These are phyloP conservation scores for rat (Rattus norvegicus) DNA, from an alignment of 2,113 vertebrate species.

Conservation along the genomic window GRCr8 NC_086025.1:40213001-40213500, in stretches of 20 bases:
- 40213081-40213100: neutral
- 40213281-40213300: slow-evolving; percentile 76
- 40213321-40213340: slow-evolving; percentile 93
- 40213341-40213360: slow-evolving; percentile 90
- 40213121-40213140: neutral
- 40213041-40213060: neutral
- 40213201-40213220: neutral
- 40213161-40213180: too few species aligned
- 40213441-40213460: slow-evolving; percentile 89
- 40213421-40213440: slow-evolving; percentile 93
- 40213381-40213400: slow-evolving; percentile 92
- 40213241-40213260: neutral
- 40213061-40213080: neutral
- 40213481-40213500: slow-evolving; percentile 95
- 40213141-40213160: neutral
- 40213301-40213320: slow-evolving; percentile 93
- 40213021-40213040: neutral
- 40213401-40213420: slow-evolving; percentile 92
- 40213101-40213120: neutral
- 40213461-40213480: slow-evolving; percentile 93
- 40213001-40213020: neutral
- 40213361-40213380: slow-evolving; percentile 89
- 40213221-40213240: neutral
- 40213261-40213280: neutral
- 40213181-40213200: neutral